phyloP scores from a whole-genome alignment of 2,797 vertebrate species.

The Helicolenus hilgendorfi region DNA sequence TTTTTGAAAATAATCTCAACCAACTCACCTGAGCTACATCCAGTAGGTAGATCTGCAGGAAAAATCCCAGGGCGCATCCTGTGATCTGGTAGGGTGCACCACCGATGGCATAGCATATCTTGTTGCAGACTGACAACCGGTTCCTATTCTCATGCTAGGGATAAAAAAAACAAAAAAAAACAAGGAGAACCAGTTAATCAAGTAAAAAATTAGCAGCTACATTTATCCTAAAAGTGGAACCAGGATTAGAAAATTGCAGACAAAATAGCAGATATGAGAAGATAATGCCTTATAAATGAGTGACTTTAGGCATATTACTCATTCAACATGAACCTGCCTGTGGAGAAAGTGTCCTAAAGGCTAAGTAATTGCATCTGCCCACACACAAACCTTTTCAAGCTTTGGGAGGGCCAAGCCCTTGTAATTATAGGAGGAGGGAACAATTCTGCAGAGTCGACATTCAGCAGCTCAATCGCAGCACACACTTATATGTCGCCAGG shows the following conservation, averaged over 20 bases:
- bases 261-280: background rate
- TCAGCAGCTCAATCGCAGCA: background rate
- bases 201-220: background rate
- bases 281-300: background rate
- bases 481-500: too few species aligned
- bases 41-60: constrained; percentile 97
- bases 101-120: constrained; percentile 96
- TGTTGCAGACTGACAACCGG: constrained; percentile 94
- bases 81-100: constrained; percentile 98
- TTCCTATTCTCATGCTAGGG: constrained; percentile 80
- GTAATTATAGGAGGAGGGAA: constrained; percentile 16
- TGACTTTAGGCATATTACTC: background rate
- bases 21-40: constrained; percentile 95
- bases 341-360: background rate
- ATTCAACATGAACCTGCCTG: constrained; percentile 1
- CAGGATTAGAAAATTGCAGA: background rate
- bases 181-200: background rate
- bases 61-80: constrained; percentile 96
- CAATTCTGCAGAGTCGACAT: background rate
- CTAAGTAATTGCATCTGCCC: background rate
- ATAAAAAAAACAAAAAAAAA: background rate
- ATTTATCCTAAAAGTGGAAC: background rate
- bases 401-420: background rate
- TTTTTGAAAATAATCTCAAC: background rate
- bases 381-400: background rate